These are phyloP conservation scores for Popillia japonica DNA, from an alignment of 1,140 invertebrate genomes.

Conservation along the genomic window DNA sequence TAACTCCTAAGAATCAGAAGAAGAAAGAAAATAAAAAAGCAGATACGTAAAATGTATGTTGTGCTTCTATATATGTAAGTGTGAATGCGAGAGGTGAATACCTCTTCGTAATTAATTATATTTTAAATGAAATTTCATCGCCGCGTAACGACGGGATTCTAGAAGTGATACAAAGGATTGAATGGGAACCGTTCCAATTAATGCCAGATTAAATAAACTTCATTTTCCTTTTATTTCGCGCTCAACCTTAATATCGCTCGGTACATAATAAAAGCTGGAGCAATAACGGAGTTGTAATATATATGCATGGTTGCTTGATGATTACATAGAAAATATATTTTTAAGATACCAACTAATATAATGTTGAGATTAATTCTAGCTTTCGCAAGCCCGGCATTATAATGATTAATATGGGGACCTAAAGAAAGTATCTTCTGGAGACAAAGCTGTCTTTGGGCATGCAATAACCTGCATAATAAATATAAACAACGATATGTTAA, in stretches of 20 bases:
- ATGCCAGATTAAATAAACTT: conserved; percentile 27
- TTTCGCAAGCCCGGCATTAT: no score
- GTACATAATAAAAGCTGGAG: not conserved
- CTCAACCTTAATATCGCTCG: not conserved
- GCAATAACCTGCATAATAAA: no score
- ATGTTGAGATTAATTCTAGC: no score
- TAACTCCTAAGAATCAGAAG: not conserved
- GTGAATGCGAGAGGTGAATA: conserved; percentile 21
- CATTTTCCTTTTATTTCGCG: conserved; percentile 24
- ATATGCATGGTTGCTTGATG: not conserved
- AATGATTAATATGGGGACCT: no score
- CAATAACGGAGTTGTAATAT: not conserved
- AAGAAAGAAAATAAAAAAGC: not conserved
- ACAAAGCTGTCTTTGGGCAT: no score
- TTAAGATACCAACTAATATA: no score
- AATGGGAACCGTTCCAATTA: conserved; percentile 25
- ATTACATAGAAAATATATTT: no score
- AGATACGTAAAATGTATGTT: not conserved
- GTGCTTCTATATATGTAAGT: not conserved
- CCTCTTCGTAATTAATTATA: conserved; percentile 31
- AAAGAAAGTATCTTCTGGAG: no score
- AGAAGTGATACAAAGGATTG: conserved; percentile 30
- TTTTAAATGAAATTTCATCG: conserved; percentile 33
- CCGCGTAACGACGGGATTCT: conserved; percentile 26
- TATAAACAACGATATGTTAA: no score